Percentiles rank a stretch among this genome's conserved stretches.
These are phyloP conservation scores for Peromyscus eremicus DNA, from an alignment of 2,797 vertebrate genomes.

Conservation along the genomic window DNA sequence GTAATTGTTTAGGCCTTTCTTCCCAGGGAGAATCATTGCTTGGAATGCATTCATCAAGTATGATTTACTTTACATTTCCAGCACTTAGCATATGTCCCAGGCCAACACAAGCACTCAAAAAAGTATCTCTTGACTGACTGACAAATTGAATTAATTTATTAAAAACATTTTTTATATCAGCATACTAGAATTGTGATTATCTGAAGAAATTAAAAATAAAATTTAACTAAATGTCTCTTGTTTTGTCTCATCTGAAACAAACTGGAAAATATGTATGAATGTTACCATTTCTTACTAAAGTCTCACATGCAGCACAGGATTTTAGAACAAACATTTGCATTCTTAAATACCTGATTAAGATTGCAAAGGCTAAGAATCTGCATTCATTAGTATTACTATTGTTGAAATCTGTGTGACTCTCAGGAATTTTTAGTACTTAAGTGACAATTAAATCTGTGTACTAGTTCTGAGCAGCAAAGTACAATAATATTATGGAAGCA, in stretches of 20 bases:
- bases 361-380: not conserved
- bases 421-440: not conserved
- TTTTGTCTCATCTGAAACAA: slow-evolving; percentile 10
- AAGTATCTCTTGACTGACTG: slow-evolving; percentile 46
- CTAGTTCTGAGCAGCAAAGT: not conserved
- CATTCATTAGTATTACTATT: not conserved
- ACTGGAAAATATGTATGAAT: not conserved
- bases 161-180: slow-evolving; percentile 30
- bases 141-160: slow-evolving; percentile 42
- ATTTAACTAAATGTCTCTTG: not conserved
- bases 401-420: not conserved
- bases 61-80: slow-evolving; percentile 53
- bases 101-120: slow-evolving; percentile 16
- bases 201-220: not conserved
- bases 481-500: not conserved
- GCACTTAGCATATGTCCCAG: slow-evolving; percentile 26
- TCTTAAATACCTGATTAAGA: slow-evolving; percentile 30
- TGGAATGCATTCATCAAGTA: slow-evolving; percentile 50
- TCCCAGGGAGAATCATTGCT: slow-evolving; percentile 27
- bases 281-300: not conserved
- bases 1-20: slow-evolving; percentile 39
- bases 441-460: not conserved
- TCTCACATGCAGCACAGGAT: not conserved
- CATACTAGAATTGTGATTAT: not conserved
- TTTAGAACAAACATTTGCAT: not conserved